phyloP scores from a whole-genome alignment of 1,140 invertebrate genomes.

The Drosophila paulistorum region DNA sequence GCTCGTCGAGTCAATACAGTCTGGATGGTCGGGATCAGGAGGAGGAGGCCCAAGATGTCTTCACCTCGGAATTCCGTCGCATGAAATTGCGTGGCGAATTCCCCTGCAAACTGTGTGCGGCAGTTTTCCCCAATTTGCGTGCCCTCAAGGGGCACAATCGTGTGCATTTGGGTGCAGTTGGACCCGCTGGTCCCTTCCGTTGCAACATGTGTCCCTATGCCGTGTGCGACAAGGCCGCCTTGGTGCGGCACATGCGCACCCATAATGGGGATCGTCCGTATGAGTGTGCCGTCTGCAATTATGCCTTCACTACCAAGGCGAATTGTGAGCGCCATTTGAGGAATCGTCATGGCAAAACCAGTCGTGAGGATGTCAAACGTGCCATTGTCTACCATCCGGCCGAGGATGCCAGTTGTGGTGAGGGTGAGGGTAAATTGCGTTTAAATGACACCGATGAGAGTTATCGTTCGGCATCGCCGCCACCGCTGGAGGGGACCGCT shows the following conservation, averaged over 20 bases:
- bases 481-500: conserved; percentile 75
- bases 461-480: conserved; percentile 49
- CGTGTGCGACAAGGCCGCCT: conserved; percentile 94
- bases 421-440: conserved; percentile 64
- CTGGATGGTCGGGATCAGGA: conserved; percentile 84
- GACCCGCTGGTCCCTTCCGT: conserved; percentile 89
- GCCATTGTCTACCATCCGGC: conserved; percentile 93
- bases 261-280: conserved; percentile 98
- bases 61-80: conserved; percentile 90
- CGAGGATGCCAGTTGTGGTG: conserved; percentile 90
- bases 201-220: conserved; percentile 97
- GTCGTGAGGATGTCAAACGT: conserved; percentile 93
- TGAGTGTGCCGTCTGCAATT: conserved; percentile 96
- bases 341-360: conserved; percentile 93
- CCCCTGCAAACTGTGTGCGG: conserved; percentile 92
- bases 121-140: conserved; percentile 93
- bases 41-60: conserved; percentile 91
- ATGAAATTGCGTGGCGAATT: conserved; percentile 95
- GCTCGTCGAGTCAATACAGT: conserved; percentile 75
- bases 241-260: conserved; percentile 94
- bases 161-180: conserved; percentile 88
- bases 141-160: conserved; percentile 95
- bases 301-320: conserved; percentile 97
- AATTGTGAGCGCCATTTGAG: conserved; percentile 95
- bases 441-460: conserved; percentile 60